A percentile compares a stretch with the other conserved stretches of the same genome.
Conservation (phyloP, 2,113 vertebrate species). For the Nothobranchius kuhntae region DNA sequence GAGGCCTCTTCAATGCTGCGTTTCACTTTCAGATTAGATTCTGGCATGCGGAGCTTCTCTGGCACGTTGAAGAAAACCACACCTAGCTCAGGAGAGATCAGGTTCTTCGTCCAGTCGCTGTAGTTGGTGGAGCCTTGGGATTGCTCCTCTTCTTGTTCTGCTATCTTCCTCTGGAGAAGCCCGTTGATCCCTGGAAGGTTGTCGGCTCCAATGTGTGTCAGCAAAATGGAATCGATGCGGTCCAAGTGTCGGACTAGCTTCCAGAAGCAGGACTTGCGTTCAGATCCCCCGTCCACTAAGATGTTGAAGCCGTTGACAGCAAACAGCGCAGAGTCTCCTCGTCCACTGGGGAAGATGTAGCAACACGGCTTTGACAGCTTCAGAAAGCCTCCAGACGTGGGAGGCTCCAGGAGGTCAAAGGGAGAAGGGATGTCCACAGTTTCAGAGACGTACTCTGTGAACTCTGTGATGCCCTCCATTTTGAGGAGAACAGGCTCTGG, state of each 20-base stretch:
- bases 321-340: conserved; percentile 98
- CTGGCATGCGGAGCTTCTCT: conserved; percentile 91
- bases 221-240: conserved; percentile 93
- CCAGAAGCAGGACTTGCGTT: conserved; percentile 97
- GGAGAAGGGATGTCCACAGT: conserved; percentile 94
- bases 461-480: conserved; percentile 96
- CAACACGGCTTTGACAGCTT: conserved; percentile 98
- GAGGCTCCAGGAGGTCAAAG: conserved; percentile 94
- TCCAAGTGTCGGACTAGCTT: conserved; percentile 97
- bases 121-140: conserved; percentile 93
- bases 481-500: conserved; percentile 85
- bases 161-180: conserved; percentile 94
- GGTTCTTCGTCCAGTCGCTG: conserved; percentile 96
- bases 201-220: conserved; percentile 97
- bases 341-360: conserved; percentile 97
- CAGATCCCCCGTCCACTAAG: conserved; percentile 94
- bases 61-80: conserved; percentile 98
- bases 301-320: conserved; percentile 99
- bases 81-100: conserved; percentile 96
- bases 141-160: conserved; percentile 93
- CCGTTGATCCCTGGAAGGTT: conserved; percentile 98
- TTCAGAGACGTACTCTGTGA: conserved; percentile 95
- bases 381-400: conserved; percentile 95
- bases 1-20: conserved; percentile 96
- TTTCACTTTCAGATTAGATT: conserved; percentile 92